Evolutionary conservation across 2,113 vertebrate genomes (phyloP), one percentile per base, ranked within the genome.

Genomic region (Microcebus griseorufus): DNA sequence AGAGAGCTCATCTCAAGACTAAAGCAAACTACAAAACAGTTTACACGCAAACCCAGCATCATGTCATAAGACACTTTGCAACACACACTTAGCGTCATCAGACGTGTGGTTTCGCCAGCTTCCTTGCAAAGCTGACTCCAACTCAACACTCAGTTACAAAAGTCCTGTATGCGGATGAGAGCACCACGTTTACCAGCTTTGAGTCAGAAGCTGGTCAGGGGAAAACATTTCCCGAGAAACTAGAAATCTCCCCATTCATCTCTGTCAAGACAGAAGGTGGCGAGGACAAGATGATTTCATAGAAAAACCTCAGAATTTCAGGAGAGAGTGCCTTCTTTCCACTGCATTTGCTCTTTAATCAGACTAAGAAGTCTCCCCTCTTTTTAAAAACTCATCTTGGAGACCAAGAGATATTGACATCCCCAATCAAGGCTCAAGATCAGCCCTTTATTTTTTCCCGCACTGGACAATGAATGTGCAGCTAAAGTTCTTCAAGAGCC

Each of bases 321-420:
- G 51, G 27, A 90, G 14, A 92, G 8, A 42, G 62, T 58, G 37
- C n/a, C 60, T 65, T 91, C 53, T 86, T 65, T 91, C 58, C 53
- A 67, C 5, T 90, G 70, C 69, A 93, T 88, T 85, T 62, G 10
- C 53, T 94, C 81, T 93, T 76, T 81, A 45, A 25, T 88, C 72
- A 95, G 60, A 60, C 90, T 53, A 94, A 1, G 55, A 84, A 65
- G 22, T 87, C 83, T 93, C 48, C 32, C 11, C 20, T 73, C 34
- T 78, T 92, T 73, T 81, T 37, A 51, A 87, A 93, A 87, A 72
- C 87, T 75, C 64, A 73, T n/a, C 76, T 86, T 92, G 84, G 65
- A 95, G 55, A 89, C 53, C 18, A 62, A 94, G 82, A 70, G 51
- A 45, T 69, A 76, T 32, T 93, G 72, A 87, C 42, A 87, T 92